phyloP scores from a whole-genome alignment of 2,888 invertebrate genomes.

The Trichogramma dendrolimi region DNA sequence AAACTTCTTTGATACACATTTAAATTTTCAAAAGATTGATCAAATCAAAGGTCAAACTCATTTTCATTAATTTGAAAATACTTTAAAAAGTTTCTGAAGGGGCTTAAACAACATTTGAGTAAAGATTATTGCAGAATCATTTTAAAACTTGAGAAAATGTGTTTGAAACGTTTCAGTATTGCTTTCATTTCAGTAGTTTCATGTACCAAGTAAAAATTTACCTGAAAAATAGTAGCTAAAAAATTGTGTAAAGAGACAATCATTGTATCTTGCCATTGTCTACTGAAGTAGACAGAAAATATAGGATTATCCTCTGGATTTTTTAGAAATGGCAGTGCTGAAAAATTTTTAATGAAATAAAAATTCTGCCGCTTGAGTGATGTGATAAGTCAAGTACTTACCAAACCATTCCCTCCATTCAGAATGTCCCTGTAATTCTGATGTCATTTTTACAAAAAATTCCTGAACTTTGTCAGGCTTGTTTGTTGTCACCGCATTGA shows the following conservation, averaged over 20 bases:
- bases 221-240: conserved; percentile 80
- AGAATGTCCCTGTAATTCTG: conserved; percentile 79
- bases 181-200: too few species aligned
- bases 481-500: conserved; percentile 77
- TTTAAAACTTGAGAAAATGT: too few species aligned
- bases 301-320: conserved; percentile 86
- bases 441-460: conserved; percentile 82
- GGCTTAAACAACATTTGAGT: too few species aligned
- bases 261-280: conserved; percentile 93
- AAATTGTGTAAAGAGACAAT: conserved; percentile 88
- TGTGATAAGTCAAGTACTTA: conserved; percentile 51
- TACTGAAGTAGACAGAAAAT: conserved; percentile 84
- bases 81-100: neutral
- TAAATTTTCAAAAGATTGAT: neutral
- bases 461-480: conserved; percentile 82
- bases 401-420: conserved; percentile 99
- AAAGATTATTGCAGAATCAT: too few species aligned
- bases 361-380: neutral
- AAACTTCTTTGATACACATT: neutral
- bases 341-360: conserved; percentile 4
- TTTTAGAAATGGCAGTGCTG: conserved; percentile 86
- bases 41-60: conserved; percentile 6
- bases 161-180: too few species aligned
- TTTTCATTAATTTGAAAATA: neutral
- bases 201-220: conserved; percentile 36